These are phyloP conservation scores for Baccha elongata DNA, from an alignment of 2,888 invertebrate species.

Conservation along the genomic window DNA sequence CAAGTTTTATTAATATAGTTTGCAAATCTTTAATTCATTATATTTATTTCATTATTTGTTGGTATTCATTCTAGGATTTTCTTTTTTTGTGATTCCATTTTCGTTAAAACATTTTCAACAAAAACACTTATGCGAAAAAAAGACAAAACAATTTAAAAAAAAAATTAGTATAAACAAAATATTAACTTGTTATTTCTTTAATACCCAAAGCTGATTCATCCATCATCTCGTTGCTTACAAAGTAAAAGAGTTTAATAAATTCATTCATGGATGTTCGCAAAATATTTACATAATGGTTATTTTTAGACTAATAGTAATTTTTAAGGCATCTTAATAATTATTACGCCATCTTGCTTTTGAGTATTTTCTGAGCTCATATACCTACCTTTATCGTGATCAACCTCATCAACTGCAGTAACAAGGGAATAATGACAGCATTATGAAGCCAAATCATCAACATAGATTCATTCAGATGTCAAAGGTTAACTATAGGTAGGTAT, in stretches of 20 bases:
- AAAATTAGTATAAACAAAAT: too few species aligned
- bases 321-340: slow-evolving; percentile 54
- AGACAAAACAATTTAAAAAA: too few species aligned
- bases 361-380: slow-evolving; percentile 19
- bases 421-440: background rate
- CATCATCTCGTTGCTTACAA: slow-evolving; percentile 2
- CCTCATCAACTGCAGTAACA: slow-evolving; percentile 2
- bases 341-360: slow-evolving; percentile 46
- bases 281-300: background rate
- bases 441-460: slow-evolving; percentile 28
- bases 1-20: too few species aligned
- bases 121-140: too few species aligned
- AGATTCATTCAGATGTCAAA: slow-evolving; percentile 58
- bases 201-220: background rate
- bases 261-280: background rate
- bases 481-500: too few species aligned
- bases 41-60: too few species aligned
- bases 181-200: too few species aligned
- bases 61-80: too few species aligned
- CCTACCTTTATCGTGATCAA: slow-evolving; percentile 1
- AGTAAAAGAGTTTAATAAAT: background rate
- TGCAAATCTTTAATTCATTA: too few species aligned
- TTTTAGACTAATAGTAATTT: too few species aligned
- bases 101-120: too few species aligned
- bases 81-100: too few species aligned